Percentiles rank a stretch among this genome's conserved stretches.
Evolutionary conservation across 1,140 invertebrate species (phyloP).

Genomic region (Drosophila novamexicana): DNA sequence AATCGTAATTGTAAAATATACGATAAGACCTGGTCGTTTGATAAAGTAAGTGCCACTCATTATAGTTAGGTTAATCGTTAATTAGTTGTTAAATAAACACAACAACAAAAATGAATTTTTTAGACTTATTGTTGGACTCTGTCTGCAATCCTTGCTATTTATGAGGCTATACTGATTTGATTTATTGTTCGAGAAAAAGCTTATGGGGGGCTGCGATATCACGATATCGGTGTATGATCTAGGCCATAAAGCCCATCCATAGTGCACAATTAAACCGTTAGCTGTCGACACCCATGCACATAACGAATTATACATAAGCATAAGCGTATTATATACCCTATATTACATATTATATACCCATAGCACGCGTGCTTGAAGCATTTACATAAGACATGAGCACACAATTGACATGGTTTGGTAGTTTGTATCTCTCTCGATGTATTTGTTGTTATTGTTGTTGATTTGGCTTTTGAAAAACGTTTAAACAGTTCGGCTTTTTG

Average conservation of each 20-base stretch:
- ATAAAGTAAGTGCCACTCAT: conserved; percentile 63
- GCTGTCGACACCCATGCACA: neutral
- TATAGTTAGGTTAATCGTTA: conserved; percentile 68
- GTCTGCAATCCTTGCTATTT: conserved; percentile 12
- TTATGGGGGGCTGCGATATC: conserved; percentile 6
- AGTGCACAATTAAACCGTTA: conserved; percentile 22
- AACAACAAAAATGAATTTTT: conserved; percentile 34
- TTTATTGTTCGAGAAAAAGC: conserved; percentile 47
- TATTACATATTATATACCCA: conserved; percentile 45
- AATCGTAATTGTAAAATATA: conserved; percentile 59
- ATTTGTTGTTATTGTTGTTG: conserved; percentile 3
- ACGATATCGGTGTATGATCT: conserved; percentile 14
- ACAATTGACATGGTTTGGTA: conserved; percentile 50
- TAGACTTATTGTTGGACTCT: conserved; percentile 9
- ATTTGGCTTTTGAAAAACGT: conserved; percentile 53
- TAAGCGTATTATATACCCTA: conserved; percentile 34
- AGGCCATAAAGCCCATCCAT: neutral
- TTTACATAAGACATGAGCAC: conserved; percentile 56
- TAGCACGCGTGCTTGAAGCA: conserved; percentile 46
- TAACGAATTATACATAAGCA: neutral
- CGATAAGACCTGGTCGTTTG: conserved; percentile 32
- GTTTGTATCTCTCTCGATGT: conserved; percentile 22
- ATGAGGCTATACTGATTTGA: conserved; percentile 62
- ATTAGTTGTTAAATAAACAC: conserved; percentile 43
- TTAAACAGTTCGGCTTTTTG: conserved; percentile 37